Conservation (phyloP, 2,113 vertebrate species). For the Syngnathoides biaculeatus region DNA sequence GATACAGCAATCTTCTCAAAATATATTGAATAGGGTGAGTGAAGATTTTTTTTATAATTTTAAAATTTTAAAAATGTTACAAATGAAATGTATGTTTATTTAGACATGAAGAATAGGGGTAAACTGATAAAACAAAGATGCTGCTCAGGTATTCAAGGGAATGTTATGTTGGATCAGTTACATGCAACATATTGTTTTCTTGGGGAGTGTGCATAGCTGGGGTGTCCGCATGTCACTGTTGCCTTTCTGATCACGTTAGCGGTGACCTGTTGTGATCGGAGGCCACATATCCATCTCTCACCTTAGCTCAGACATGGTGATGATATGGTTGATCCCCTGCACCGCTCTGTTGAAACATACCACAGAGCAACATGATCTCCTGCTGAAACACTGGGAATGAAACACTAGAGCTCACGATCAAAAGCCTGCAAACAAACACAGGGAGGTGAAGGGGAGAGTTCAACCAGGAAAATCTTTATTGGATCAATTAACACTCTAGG, state of each 20-base stretch:
- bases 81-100: background rate
- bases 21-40: too few relatives aligned
- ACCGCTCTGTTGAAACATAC: conserved; percentile 10
- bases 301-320: conserved; percentile 16
- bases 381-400: conserved; percentile 1
- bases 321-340: conserved; percentile 1
- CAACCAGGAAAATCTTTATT: conserved; percentile 21
- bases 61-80: too few relatives aligned
- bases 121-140: background rate
- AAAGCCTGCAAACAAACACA: conserved; percentile 12
- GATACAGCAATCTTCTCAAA: background rate
- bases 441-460: background rate
- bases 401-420: background rate
- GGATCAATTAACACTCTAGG: conserved; percentile 29
- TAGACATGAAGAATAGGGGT: background rate
- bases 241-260: background rate
- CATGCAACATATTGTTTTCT: background rate
- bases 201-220: background rate
- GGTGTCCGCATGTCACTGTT: background rate
- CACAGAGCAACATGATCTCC: conserved; percentile 26
- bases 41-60: too few relatives aligned
- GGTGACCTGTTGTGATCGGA: conserved; percentile 5
- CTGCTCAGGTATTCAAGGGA: background rate
- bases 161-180: background rate
- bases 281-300: conserved; percentile 27